Evolutionary conservation across 2,113 vertebrate species (phyloP), one percentile per base, ranked within the genome.

Genomic region (Phalacrocorax carbo): DNA sequence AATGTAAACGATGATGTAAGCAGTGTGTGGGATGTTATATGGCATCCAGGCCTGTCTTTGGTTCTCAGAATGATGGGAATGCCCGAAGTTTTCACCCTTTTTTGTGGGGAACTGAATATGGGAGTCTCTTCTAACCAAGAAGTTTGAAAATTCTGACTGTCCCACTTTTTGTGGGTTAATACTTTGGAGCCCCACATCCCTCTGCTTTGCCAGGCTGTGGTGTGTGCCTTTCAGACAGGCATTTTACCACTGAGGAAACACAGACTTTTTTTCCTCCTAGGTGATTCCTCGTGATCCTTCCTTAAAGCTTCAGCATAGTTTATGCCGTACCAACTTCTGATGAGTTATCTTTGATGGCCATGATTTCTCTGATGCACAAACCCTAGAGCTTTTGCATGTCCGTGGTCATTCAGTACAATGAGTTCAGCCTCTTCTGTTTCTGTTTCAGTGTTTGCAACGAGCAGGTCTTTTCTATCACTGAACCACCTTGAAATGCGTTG

Each of bases 351-450:
- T 66, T 38, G 44, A 20, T 36, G 52, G 11, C n/a, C 12, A 3
- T n/a, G 10, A 34, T 68, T 87, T 49, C 71, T 78, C n/a, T 61
- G 40, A 21, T 49, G 52, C n/a, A 38, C 52, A 72, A 22, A 78
- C 38, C 46, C 30, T 38, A 30, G 30, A 61, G 40, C 21, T 82
- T 82, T 60, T 2, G 1, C 9, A 2, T 78, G 65, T 44, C 42
- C 0, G 0, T 40, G 27, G 23, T 46, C 69, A 32, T 40, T 32
- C 60, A 42, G 29, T n/a, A 58, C 57, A 46, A 52, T 16, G 8
- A 38, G 20, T 70, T 70, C 62, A 42, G 18, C 51, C 30, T 55
- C 58, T 22, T 29, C 40, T 49, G 44, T 51, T 80, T 89, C 54
- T 44, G 12, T 82, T 77, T 34, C 6, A 3, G 15, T 78, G 40